These are phyloP conservation scores for Chiroxiphia lanceolata DNA, from an alignment of 2,797 vertebrate genomes.

Conservation along the genomic window DNA sequence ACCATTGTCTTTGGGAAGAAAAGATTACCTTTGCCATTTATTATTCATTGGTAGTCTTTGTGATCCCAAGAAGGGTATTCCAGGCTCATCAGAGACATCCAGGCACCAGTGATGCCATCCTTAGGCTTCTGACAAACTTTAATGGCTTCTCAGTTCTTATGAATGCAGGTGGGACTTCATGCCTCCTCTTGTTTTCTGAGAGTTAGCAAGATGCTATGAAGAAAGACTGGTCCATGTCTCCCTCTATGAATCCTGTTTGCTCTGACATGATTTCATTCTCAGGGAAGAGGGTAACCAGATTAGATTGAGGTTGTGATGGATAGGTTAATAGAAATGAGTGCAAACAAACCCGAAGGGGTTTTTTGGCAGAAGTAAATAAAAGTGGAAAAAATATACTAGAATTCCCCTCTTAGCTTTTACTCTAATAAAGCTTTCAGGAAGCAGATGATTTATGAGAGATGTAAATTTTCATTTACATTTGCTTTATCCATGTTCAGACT, in stretches of 20 bases:
- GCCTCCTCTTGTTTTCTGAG: background rate
- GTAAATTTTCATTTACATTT: background rate
- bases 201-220: background rate
- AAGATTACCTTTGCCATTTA: background rate
- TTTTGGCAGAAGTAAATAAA: background rate
- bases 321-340: background rate
- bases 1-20: background rate
- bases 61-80: background rate
- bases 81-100: background rate
- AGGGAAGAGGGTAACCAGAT: background rate
- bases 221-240: background rate
- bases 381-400: background rate
- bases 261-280: background rate
- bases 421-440: background rate
- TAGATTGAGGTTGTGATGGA: background rate
- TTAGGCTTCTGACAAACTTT: background rate
- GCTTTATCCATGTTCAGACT: background rate
- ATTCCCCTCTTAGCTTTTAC: background rate
- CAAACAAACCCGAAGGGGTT: background rate
- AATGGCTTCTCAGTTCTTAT: background rate
- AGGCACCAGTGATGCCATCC: fast-evolving
- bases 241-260: background rate
- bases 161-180: background rate
- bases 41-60: background rate
- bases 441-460: background rate